Base-by-base conservation (phyloP, 2,797 vertebrate species). In the Harpagifer antarcticus region DNA sequence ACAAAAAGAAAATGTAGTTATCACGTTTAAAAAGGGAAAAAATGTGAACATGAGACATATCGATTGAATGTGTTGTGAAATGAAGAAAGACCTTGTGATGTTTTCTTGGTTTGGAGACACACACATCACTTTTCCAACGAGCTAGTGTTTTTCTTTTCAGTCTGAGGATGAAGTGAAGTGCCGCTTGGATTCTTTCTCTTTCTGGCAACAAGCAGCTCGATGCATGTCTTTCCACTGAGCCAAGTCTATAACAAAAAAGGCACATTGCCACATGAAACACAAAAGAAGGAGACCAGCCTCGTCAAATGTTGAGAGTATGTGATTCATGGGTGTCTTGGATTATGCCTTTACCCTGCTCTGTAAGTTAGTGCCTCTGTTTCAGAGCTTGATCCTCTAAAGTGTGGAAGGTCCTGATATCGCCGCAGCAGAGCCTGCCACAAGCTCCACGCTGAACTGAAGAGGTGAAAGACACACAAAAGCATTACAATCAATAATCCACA, bases 201-300 rank as follows among this genome's bases (percentile, higher is more conserved):
- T 96, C n/a, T 93, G 88, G 54, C 33, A 76, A 84, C 86, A 87
- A 43, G 57, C 81, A 15, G 63, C 27, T 1, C 82, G 57, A 50
- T 94, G 90, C 64, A 89, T 83, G 6, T 92, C 87, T 81, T 63
- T 95, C 97, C 97, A 98, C 47, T 74, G 92, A 68, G 60, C 96
- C 95, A 99, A 19, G 91, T 92, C 98, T 99, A 80, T 33, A 4
- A 70, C 13, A 68, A 66, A 47, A 82, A 40, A 19, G 53, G n/a
- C 40, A 69, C 7, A 79, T 62, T 1, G 62, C 16, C 11, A 61
- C 20, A 43, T 42, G 40, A 37, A 52, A 52, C 16, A 27, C 17
- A 76, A 49, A 15, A 13, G 12, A 49, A 49, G 27, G 19, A 54
- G 19, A 42, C 66, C 4, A 40, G 33, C 47, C 27, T 49, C 20